A percentile compares a stretch with the other conserved stretches of the same genome.
These are phyloP conservation scores for Neomorphus geoffroyi DNA, from an alignment of 2,797 vertebrate genomes.

Conservation along the genomic window DNA sequence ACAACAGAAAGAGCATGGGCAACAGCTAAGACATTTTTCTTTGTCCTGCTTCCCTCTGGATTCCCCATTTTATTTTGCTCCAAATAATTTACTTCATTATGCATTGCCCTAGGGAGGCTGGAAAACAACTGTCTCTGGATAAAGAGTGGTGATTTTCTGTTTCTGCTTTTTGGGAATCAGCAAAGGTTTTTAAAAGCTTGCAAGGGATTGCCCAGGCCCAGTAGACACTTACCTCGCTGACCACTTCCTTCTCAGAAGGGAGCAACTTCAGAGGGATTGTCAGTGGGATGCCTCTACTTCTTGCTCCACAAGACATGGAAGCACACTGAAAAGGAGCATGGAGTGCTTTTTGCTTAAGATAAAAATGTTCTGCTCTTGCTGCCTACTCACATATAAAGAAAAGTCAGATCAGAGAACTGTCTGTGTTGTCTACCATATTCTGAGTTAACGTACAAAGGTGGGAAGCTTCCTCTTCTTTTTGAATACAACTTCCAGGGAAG, in stretches of 20 bases:
- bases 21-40: background rate
- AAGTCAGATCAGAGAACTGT: background rate
- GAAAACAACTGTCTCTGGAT: background rate
- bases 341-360: background rate
- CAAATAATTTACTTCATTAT: background rate
- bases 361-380: background rate
- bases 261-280: conserved; percentile 58
- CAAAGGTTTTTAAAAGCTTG: background rate
- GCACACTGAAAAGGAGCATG: conserved; percentile 52
- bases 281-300: background rate
- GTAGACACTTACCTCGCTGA: conserved; percentile 58
- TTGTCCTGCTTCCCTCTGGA: background rate
- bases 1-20: background rate
- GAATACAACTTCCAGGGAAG: conserved; percentile 53
- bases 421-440: background rate
- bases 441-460: conserved; percentile 51
- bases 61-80: background rate
- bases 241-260: background rate
- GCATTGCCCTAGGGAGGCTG: background rate
- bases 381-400: background rate
- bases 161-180: background rate
- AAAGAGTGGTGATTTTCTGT: background rate
- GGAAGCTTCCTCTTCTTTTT: conserved; percentile 51
- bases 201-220: background rate
- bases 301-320: background rate